Evolutionary conservation across 2,113 vertebrate species (phyloP), one percentile per base, ranked within the genome.

Genomic region (Mormyrus iriodes): DNA sequence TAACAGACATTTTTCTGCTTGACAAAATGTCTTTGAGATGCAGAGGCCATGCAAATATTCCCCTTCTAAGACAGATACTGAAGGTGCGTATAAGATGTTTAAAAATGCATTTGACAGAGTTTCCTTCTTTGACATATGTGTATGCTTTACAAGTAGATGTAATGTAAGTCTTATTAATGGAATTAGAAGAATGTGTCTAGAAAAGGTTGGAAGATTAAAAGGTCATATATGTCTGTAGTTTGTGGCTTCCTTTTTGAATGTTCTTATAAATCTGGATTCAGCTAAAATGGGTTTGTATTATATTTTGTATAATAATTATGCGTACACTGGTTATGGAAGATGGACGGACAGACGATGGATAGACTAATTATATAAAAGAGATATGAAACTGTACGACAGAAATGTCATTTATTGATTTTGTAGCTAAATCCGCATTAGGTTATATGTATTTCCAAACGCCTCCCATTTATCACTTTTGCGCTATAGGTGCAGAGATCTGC

Each of bases 401-500:
- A 42, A 79, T 79, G 73, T 42, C 31, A 79, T 79, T 39, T 35
- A 79, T 42, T 79, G 10, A 42, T 39, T 79, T 79, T 35, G 73
- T 39, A 79, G 35, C 73, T 79, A 42, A 79, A 79, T 69, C 61
- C 27, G 12, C 61, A 69, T 19, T 19, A 79, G 13, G 12, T 42
- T 79, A 79, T 35, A 42, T 6, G 73, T 17, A 42, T 79, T 42
- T 42, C 15, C 5, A 42, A 39, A 79, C 35, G 0, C 35, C 31
- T 79, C 73, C 31, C 35, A 19, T 42, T 79, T 42, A 42, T 79
- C 73, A 79, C 73, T 79, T 79, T 79, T 42, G 35, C 13, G 73
- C 15, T 79, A 79, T 79, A 79, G 73, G 15, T 79, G 73, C 35
- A 79, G 73, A 79, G 73, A 79, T 79, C 73, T 79, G 73, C 73